A percentile compares a stretch with the other conserved stretches of the same genome.
Conservation (phyloP, 1,140 invertebrate genomes). For the Oedothorax gibbosus region DNA sequence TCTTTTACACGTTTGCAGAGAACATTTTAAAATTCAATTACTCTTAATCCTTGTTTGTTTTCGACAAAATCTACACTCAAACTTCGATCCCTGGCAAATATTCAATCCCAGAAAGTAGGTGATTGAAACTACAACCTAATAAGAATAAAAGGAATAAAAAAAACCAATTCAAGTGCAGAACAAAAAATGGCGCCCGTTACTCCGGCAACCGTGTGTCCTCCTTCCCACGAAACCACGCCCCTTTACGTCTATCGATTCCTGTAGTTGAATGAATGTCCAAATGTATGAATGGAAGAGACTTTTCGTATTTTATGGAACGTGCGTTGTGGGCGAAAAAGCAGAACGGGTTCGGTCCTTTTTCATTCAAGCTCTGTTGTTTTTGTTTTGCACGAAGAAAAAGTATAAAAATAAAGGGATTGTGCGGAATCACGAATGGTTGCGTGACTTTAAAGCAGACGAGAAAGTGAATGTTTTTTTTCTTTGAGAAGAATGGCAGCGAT, state of each 20-base stretch:
- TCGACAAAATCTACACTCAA: no score
- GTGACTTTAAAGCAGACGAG: not conserved
- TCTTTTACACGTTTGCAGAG: no score
- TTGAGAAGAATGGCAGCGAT: no score
- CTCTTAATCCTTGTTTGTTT: no score
- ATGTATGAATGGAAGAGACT: constrained; percentile 24
- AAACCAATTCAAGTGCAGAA: constrained; percentile 5
- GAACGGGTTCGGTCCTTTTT: constrained; percentile 24
- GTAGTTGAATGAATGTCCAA: constrained; percentile 24
- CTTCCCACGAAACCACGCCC: constrained; percentile 22
- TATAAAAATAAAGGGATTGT: constrained; percentile 12
- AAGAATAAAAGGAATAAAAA: constrained; percentile 10
- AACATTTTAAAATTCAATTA: no score
- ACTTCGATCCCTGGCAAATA: no score
- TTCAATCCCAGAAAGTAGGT: no score
- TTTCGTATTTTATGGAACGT: constrained; percentile 2
- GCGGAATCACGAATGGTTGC: constrained; percentile 13
- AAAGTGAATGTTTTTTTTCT: not conserved
- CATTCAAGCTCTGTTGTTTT: constrained; percentile 37
- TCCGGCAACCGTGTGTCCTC: constrained; percentile 27
- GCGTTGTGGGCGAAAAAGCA: constrained; percentile 20
- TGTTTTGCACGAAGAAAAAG: constrained; percentile 7
- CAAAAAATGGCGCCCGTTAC: constrained; percentile 25
- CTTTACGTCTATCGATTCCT: constrained; percentile 38
- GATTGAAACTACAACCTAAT: no score